A percentile compares a stretch with the other conserved stretches of the same genome.
phyloP scores from a whole-genome alignment of 2,113 vertebrate genomes.

The Callorhinus ursinus region DNA sequence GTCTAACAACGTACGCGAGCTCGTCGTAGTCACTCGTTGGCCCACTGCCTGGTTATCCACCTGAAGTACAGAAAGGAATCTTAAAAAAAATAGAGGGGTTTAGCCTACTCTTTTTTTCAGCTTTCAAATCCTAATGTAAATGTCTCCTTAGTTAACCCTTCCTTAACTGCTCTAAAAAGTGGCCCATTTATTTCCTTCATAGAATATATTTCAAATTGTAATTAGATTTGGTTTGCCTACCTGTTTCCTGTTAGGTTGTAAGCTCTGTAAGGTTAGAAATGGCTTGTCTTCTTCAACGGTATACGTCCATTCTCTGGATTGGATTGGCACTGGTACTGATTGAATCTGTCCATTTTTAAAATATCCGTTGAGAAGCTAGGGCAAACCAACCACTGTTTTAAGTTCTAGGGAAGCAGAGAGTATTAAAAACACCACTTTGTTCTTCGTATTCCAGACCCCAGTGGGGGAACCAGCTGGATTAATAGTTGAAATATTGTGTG shows the following conservation, averaged over 20 bases:
- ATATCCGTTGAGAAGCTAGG: neutral
- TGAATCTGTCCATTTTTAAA: neutral
- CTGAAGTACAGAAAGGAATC: neutral
- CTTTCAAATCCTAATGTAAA: neutral
- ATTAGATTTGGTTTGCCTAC: neutral
- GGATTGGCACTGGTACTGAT: neutral
- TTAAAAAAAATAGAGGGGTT: neutral
- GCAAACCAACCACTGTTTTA: neutral
- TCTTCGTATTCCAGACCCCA: neutral
- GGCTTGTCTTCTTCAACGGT: neutral
- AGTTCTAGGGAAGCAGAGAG: neutral
- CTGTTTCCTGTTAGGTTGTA: neutral
- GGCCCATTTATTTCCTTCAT: neutral
- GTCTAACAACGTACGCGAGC: neutral
- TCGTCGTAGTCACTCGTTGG: neutral
- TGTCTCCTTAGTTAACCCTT: neutral
- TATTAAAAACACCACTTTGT: slow-evolving; percentile 5
- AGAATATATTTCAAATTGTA: neutral
- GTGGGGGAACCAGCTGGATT: neutral
- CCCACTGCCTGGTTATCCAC: neutral
- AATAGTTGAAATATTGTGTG: neutral
- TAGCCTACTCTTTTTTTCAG: neutral
- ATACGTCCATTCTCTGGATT: neutral
- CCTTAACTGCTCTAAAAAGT: neutral
- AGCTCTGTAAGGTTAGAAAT: neutral